Evolutionary conservation across 1,140 invertebrate species (phyloP), one percentile per base, ranked within the genome.

Genomic region (Myzus persicae): DNA sequence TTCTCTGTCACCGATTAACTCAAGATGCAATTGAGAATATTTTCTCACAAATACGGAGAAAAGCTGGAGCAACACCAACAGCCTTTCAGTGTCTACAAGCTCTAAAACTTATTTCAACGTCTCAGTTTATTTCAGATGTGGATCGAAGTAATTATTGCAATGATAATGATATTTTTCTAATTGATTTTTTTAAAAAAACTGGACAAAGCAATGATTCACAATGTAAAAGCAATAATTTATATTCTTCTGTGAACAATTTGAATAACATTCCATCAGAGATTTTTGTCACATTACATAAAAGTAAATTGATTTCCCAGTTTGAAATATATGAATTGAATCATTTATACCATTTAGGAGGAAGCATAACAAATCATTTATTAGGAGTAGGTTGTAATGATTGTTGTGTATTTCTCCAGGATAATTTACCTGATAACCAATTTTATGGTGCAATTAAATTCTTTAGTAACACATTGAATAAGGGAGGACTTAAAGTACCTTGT

Each of bases 21-120:
- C 90, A 93, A 85, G 93, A 93, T 48, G 89, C 87, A 46, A 0
- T 91, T 18, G 93, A 93, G 48, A 93, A 93, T 59, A 89, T 93
- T 48, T 93, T 93, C 11, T 91, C 89, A 8, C 88, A 90, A 51
- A 36, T 93, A n/a, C 42, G 93, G 91, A 91, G 89, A 82, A 76
- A 51, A 91, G 46, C 59, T 76, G 93, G 93, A 44, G 24, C 51
- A 48, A 91, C 88, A 38, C 93, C 93, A 76, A 84, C 44, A 51
- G 89, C 51, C 38, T n/a, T 51, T 31, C 36, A 85, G 44, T 84
- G 82, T 85, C n/a, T 93, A 46, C 76, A 51, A 18, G 88, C 90
- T 18, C 38, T 91, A 38, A 90, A 82, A 76, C 44, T 82, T 26
- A 91, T 93, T 82, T 90, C 54, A 31, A 42, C 76, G 3, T 67